Evolutionary conservation across 2,888 invertebrate genomes (phyloP), one percentile per base, ranked within the genome.

Genomic region (Augiades crinisus): DNA sequence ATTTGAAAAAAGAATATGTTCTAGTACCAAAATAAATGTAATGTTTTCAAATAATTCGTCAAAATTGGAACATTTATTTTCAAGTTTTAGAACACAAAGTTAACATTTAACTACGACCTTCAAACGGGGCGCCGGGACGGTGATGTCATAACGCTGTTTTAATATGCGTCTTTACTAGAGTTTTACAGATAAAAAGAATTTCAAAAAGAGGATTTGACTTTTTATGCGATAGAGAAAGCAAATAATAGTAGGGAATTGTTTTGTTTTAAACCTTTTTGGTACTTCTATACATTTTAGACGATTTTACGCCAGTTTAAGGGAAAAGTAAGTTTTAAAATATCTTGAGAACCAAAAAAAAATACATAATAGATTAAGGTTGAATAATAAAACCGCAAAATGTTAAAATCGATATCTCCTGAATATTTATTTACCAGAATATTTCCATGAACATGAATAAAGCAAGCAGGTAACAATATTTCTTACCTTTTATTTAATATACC

Each of bases 401-500:
- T 10, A 30, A 30, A 30, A 30, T 30, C 12, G n/a, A 30, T 30
- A 30, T 12, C 30, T 30, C 12, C 5, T 5, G 1, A 12, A 30
- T 12, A 12, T 30, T 30, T 3, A 1, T 12, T 5, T 5, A n/a
- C 12, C 30, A 5, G n/a, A n/a, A n/a, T n/a, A n/a, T n/a, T 12
- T 30, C 10, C 5, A 12, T 30, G 10, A 12, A 10, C 1, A 30
- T 30, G 5, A 30, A 30, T 10, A 19, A 22, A 13, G 6, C 6
- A 21, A 13, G 27, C 5, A 17, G 24, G 4, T 36, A 17, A 6
- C 12, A 21, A 7, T 13, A 16, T 3, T 10, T 12, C 80, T 76
- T 64, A 82, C 82, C 81, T 75, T 70, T 65, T 61, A 65, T 64
- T 58, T 62, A 63, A 55, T 63, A 61, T 60, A 55, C 64, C 67